Evolutionary conservation across 2,888 invertebrate species (phyloP).

Genomic region (Lasioglossum figueresi): DNA sequence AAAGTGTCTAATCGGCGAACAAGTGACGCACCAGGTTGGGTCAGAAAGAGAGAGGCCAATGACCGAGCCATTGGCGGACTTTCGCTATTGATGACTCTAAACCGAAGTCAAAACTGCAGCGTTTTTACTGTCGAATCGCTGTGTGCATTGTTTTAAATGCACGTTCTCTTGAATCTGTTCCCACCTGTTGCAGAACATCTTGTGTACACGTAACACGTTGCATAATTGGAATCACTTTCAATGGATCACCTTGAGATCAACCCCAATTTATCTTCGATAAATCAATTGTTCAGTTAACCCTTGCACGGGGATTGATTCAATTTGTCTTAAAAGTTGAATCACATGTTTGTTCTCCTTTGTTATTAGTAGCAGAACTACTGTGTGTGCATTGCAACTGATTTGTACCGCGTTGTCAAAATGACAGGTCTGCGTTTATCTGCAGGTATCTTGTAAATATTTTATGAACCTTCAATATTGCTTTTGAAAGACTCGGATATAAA

Average conservation of each 20-base stretch:
- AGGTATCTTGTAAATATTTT: too few relatives aligned
- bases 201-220: background rate
- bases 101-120: background rate
- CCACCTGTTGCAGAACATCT: background rate
- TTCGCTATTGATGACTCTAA: slow-evolving; percentile 1
- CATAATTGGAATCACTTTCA: background rate
- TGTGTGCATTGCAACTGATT: background rate
- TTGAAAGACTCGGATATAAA: too few relatives aligned
- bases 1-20: background rate
- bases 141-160: background rate
- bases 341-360: background rate
- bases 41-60: background rate
- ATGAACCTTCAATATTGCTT: too few relatives aligned
- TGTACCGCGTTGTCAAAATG: background rate
- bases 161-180: background rate
- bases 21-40: background rate
- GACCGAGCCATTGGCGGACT: background rate
- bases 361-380: background rate
- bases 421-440: background rate
- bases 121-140: background rate
- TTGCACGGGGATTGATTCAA: background rate
- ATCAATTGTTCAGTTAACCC: background rate
- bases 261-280: background rate
- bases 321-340: background rate
- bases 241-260: background rate